These are phyloP conservation scores for Bagarius yarrelli DNA, from an alignment of 2,113 vertebrate species.

Conservation along the genomic window DNA sequence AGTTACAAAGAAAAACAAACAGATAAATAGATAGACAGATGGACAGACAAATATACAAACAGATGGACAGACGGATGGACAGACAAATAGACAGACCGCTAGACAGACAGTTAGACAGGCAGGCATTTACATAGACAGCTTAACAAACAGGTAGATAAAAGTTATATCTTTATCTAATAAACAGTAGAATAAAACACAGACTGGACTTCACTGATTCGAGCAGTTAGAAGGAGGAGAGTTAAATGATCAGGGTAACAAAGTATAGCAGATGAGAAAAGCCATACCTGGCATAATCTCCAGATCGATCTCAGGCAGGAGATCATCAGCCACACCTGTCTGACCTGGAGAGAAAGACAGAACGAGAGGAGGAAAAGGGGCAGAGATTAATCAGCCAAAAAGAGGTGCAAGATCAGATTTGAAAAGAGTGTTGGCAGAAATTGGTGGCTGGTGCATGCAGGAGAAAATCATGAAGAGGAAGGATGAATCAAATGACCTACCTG, in stretches of 20 bases:
- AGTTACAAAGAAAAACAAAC: too few relatives aligned
- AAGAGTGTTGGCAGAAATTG: conserved; percentile 37
- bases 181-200: neutral
- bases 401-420: conserved; percentile 39
- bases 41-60: too few relatives aligned
- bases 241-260: conserved; percentile 50
- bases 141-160: too few relatives aligned
- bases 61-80: too few relatives aligned
- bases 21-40: too few relatives aligned
- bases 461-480: conserved; percentile 51
- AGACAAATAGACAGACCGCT: too few relatives aligned
- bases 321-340: conserved; percentile 92
- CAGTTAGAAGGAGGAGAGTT: conserved; percentile 25
- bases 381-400: conserved; percentile 29
- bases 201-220: conserved; percentile 37
- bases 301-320: conserved; percentile 95
- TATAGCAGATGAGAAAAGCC: conserved; percentile 62
- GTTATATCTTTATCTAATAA: neutral
- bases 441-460: conserved; percentile 46
- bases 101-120: too few relatives aligned
- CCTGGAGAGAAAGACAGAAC: conserved; percentile 77
- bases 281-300: conserved; percentile 98
- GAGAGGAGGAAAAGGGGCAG: conserved; percentile 32
- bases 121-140: too few relatives aligned
- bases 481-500: conserved; percentile 30